phyloP scores from a whole-genome alignment of 2,888 invertebrate species.

The Idaea aversata region DNA sequence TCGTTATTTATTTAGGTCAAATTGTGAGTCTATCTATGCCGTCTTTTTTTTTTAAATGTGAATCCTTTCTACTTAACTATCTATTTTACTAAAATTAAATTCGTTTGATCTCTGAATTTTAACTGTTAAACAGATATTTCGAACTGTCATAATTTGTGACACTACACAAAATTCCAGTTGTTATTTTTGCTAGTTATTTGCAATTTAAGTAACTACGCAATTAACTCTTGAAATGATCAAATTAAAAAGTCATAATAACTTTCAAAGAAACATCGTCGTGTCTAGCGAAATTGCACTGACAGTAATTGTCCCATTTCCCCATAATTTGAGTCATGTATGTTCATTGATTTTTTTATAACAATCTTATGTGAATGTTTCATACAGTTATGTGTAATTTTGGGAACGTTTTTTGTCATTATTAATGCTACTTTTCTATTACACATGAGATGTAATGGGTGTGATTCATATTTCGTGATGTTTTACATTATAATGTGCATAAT shows the following conservation, averaged over 20 bases:
- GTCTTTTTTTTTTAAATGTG: too few relatives aligned
- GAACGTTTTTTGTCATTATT: conserved; percentile 39
- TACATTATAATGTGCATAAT: conserved; percentile 26
- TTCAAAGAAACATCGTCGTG: conserved; percentile 40
- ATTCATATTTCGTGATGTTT: conserved; percentile 25
- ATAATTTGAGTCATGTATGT: conserved; percentile 41
- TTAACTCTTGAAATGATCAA: conserved; percentile 13
- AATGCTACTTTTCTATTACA: conserved; percentile 27
- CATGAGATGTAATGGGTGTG: conserved; percentile 16
- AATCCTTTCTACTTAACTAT: background rate
- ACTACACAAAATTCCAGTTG: too few relatives aligned
- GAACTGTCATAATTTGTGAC: too few relatives aligned
- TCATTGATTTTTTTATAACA: conserved; percentile 52
- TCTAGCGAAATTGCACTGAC: conserved; percentile 52
- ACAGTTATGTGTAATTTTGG: conserved; percentile 48
- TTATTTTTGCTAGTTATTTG: too few relatives aligned
- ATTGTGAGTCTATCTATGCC: too few relatives aligned
- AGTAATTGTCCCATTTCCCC: conserved; percentile 51
- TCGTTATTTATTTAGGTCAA: too few relatives aligned
- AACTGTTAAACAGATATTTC: too few relatives aligned
- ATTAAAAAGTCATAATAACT: conserved; percentile 28
- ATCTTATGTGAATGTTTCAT: conserved; percentile 15
- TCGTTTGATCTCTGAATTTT: too few relatives aligned
- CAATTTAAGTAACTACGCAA: too few relatives aligned
- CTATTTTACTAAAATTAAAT: background rate